Conservation (phyloP, 2,797 vertebrate species). For the Micropoecilia bifurca region DNA sequence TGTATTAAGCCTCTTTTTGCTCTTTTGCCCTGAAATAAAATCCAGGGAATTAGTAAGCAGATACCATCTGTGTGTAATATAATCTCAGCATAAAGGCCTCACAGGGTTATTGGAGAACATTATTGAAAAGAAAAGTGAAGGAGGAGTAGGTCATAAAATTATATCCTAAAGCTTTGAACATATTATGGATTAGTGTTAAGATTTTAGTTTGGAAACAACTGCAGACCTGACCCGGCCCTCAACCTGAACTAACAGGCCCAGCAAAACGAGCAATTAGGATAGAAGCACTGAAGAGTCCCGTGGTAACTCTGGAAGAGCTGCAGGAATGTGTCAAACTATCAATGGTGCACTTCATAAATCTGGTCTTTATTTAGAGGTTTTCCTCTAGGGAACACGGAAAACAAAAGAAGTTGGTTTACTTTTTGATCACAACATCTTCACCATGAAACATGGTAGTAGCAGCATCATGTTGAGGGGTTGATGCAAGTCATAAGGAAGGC, state of each 20-base stretch:
- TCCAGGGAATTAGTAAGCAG: background rate
- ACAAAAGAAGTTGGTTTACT: background rate
- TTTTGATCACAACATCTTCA: background rate
- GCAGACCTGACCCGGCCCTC: background rate
- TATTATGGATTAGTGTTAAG: background rate
- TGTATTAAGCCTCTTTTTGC: constrained; percentile 2
- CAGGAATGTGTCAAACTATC: background rate
- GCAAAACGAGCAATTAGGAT: background rate
- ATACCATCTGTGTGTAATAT: constrained; percentile 1
- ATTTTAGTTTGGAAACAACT: background rate
- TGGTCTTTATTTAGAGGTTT: background rate
- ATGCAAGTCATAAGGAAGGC: background rate
- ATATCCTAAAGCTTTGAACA: background rate
- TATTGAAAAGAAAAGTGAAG: background rate
- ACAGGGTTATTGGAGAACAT: background rate
- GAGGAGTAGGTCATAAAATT: background rate
- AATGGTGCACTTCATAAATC: background rate
- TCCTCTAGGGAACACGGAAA: background rate
- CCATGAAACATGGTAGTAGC: background rate
- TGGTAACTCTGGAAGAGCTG: background rate
- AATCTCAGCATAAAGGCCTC: background rate
- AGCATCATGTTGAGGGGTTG: background rate
- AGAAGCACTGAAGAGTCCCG: background rate
- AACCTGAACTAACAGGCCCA: background rate
- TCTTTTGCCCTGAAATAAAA: constrained; percentile 1